Evolutionary conservation across 2,113 vertebrate species (phyloP).

Genomic region (Poeciliopsis prolifica): DNA sequence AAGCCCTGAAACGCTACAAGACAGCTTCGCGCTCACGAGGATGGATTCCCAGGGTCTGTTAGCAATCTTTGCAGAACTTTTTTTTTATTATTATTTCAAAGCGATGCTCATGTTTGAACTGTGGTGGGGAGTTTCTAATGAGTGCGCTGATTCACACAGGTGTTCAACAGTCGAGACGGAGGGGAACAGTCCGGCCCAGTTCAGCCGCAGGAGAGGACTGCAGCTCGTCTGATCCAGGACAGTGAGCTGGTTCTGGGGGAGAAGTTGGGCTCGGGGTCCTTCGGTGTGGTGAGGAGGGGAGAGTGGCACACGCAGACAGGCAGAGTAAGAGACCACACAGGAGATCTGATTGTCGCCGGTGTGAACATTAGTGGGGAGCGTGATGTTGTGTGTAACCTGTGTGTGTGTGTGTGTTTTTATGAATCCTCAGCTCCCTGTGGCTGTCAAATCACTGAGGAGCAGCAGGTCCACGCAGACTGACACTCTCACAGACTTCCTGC

Average conservation of each 20-base stretch:
- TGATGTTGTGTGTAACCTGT: background rate
- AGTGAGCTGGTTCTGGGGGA: slow-evolving; percentile 82
- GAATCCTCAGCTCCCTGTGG: slow-evolving; percentile 81
- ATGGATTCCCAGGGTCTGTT: slow-evolving; percentile 78
- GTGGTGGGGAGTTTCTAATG: background rate
- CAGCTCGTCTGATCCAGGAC: slow-evolving; percentile 87
- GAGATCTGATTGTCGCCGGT: background rate
- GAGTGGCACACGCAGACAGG: slow-evolving; percentile 84
- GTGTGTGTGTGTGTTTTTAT: background rate
- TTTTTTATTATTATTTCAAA: background rate
- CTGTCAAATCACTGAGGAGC: slow-evolving; percentile 85
- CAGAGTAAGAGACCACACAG: slow-evolving; percentile 70
- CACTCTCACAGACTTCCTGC: slow-evolving; percentile 85
- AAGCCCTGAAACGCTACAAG: slow-evolving; percentile 82
- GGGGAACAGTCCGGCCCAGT: slow-evolving; percentile 58
- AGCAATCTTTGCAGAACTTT: background rate
- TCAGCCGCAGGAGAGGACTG: slow-evolving; percentile 68
- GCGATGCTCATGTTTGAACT: background rate
- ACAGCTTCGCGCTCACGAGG: slow-evolving; percentile 58
- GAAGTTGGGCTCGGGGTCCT: slow-evolving; percentile 86
- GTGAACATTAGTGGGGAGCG: background rate
- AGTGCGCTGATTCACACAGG: slow-evolving; percentile 56
- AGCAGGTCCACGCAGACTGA: slow-evolving; percentile 72
- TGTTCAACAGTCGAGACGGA: slow-evolving; percentile 65
- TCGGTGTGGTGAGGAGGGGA: slow-evolving; percentile 86